phyloP scores from a whole-genome alignment of 2,797 vertebrate genomes.

The Sebastes wilsoni region DNA sequence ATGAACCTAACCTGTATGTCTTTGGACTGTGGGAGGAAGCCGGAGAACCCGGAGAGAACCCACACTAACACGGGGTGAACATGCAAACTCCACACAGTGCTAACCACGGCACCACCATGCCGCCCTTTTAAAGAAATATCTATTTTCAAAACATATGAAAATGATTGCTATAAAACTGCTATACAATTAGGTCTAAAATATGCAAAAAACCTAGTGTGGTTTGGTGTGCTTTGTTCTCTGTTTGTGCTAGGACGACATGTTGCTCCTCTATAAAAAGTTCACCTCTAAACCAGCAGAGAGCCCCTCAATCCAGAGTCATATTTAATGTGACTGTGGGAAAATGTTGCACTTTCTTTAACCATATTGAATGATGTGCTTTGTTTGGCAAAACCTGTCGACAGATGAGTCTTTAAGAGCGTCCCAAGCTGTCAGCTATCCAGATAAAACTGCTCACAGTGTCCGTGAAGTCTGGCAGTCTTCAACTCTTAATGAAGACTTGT shows the following conservation, averaged over 20 bases:
- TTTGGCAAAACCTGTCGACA: conserved; percentile 7
- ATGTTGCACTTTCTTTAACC: background rate
- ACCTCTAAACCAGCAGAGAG: too few relatives aligned
- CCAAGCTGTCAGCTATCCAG: background rate
- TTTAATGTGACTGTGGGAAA: background rate
- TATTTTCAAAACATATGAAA: background rate
- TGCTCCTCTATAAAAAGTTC: too few relatives aligned
- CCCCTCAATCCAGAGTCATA: too few relatives aligned
- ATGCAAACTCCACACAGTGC: too few relatives aligned
- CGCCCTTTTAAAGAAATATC: too few relatives aligned
- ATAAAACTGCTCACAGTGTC: background rate
- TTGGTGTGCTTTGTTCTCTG: background rate
- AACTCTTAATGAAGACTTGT: background rate
- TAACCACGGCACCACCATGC: too few relatives aligned
- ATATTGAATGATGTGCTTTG: background rate
- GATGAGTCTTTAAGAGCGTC: background rate
- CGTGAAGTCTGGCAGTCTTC: background rate
- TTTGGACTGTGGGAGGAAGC: too few relatives aligned
- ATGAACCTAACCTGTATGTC: too few relatives aligned
- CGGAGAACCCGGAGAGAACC: too few relatives aligned
- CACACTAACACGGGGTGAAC: too few relatives aligned
- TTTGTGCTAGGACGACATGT: too few relatives aligned
- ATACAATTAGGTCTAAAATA: background rate
- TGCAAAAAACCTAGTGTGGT: background rate
- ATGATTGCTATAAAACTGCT: background rate